Evolutionary conservation across 2,888 invertebrate species (phyloP).

Genomic region (Lamproptera curius): DNA sequence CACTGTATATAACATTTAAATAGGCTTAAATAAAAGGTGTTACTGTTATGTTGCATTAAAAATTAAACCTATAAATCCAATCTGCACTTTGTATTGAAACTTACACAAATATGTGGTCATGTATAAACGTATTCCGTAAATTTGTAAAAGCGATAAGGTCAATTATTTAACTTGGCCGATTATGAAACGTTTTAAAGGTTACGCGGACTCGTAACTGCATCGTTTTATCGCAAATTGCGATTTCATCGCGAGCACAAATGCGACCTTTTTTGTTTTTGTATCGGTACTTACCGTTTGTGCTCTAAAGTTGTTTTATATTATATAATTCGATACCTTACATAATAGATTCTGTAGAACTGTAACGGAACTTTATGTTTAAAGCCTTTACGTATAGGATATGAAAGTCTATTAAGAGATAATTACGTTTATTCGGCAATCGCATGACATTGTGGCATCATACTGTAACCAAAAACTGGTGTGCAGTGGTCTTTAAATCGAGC

Average conservation of each 20-base stretch:
- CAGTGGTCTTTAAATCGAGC: no score
- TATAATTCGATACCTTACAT: not conserved
- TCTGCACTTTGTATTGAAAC: no score
- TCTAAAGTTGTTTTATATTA: not conserved
- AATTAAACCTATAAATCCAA: no score
- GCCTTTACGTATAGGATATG: no score
- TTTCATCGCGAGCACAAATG: not conserved
- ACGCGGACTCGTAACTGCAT: slow-evolving; percentile 12
- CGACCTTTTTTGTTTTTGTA: slow-evolving; percentile 3
- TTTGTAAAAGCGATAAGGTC: slow-evolving; percentile 16
- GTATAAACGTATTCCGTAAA: slow-evolving; percentile 1
- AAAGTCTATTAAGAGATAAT: no score
- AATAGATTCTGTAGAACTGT: not conserved
- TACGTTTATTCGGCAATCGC: no score
- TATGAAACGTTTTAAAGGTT: slow-evolving; percentile 16
- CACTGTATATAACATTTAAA: no score
- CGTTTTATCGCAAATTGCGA: slow-evolving; percentile 3
- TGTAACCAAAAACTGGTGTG: no score
- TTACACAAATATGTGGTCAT: slow-evolving; percentile 1
- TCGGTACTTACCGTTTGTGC: not conserved
- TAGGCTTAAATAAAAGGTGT: no score
- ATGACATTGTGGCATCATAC: no score
- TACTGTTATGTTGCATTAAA: no score
- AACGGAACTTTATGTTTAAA: no score
- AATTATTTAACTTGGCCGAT: slow-evolving; percentile 9